phyloP scores from a whole-genome alignment of 2,888 invertebrate genomes.

The Cryptops parisi region DNA sequence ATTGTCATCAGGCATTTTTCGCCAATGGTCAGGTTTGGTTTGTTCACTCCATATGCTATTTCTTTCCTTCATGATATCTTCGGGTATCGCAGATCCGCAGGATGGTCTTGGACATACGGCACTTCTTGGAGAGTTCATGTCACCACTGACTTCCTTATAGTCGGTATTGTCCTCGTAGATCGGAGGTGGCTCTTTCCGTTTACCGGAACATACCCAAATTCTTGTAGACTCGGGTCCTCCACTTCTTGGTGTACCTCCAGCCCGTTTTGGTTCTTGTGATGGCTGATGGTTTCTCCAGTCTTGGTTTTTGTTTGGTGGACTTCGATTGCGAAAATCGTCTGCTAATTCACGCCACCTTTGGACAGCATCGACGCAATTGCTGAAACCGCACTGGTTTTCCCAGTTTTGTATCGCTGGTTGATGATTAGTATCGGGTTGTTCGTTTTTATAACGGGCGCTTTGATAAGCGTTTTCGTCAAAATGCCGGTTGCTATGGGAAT shows the following conservation, averaged over 20 bases:
- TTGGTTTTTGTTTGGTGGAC: background rate
- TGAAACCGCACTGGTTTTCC: background rate
- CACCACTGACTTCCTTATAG: background rate
- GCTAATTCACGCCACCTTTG: background rate
- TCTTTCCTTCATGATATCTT: background rate
- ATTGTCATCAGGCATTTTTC: background rate
- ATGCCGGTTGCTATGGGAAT: too few species aligned
- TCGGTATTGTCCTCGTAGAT: background rate
- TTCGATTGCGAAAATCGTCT: background rate
- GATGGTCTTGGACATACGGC: background rate
- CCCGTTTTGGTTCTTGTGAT: background rate
- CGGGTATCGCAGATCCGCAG: background rate
- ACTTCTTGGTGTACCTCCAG: background rate
- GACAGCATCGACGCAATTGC: background rate
- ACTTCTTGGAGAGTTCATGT: background rate
- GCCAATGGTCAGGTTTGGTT: background rate
- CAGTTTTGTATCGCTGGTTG: too few species aligned
- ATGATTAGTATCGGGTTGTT: too few species aligned
- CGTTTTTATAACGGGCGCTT: too few species aligned
- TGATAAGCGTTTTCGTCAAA: too few species aligned
- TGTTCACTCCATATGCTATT: background rate
- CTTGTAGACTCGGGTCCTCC: background rate
- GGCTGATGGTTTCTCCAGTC: background rate
- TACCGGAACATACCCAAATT: background rate
- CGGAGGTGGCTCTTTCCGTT: background rate